phyloP scores from a whole-genome alignment of 2,888 invertebrate species.

The Tuta absoluta region DNA sequence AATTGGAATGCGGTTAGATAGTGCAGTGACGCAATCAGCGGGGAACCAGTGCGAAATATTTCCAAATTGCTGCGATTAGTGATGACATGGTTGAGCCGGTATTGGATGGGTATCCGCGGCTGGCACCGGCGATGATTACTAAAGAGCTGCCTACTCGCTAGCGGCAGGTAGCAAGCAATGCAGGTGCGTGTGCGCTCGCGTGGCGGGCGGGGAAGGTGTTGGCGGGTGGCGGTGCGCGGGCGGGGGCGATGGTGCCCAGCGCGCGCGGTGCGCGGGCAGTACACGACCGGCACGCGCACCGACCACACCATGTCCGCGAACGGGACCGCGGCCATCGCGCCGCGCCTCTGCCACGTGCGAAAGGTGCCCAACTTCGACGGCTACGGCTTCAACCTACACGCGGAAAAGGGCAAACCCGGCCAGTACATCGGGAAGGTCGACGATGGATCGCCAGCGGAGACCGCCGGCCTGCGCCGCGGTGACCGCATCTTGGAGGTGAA shows the following conservation, averaged over 20 bases:
- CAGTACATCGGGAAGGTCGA: constrained; percentile 99
- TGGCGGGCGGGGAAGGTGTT: background rate
- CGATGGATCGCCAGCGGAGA: constrained; percentile 92
- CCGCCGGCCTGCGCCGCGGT: constrained; percentile 90
- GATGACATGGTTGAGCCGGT: background rate
- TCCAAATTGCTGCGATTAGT: background rate
- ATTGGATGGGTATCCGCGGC: background rate
- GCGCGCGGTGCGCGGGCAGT: background rate
- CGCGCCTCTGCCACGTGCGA: constrained; percentile 92
- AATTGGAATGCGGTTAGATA: background rate
- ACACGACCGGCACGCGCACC: background rate
- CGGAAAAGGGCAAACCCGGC: constrained; percentile 96
- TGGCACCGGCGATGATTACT: background rate
- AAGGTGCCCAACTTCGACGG: constrained; percentile 97
- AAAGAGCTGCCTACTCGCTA: background rate
- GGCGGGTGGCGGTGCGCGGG: background rate
- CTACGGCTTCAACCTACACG: constrained; percentile 99
- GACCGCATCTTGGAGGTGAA: constrained; percentile 97
- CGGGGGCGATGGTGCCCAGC: background rate
- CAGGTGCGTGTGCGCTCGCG: constrained; percentile 3
- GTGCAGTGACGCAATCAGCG: background rate
- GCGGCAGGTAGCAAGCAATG: background rate
- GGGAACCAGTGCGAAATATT: background rate
- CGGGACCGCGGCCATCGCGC: constrained; percentile 62
- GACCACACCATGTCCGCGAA: constrained; percentile 66